Base-by-base conservation (phyloP, 1,140 invertebrate species). In the Polypedilum vanderplanki region DNA sequence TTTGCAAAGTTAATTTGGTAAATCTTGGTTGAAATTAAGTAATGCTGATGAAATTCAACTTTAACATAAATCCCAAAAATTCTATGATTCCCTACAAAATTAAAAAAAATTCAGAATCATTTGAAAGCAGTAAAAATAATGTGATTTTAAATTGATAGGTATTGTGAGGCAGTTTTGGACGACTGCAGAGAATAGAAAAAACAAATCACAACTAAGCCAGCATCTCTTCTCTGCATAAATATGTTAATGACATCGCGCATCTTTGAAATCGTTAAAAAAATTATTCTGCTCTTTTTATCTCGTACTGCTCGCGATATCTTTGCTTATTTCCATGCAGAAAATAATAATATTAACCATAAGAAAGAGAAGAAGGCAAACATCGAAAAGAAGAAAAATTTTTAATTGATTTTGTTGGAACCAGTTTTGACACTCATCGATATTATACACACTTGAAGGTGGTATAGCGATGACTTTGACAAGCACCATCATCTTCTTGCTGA, bases 381-480 rank as follows among this genome's bases (percentile, higher is more conserved):
- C 41, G 41, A 9, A 9, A 46, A 46, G n/a, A n/a, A n/a, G n/a
- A 57, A 57, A 57, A 12, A 57, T 12, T 12, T 57, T 57, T 57
- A 57, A 57, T 57, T 57, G 46, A 57, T 57, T 57, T n/a, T 57
- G 46, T 57, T 57, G 46, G 46, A 57, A 57, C 46, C 46, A 57
- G 46, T 57, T 57, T 15, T 15, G 10, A 57, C 7, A 57, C n/a
- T n/a, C 3, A 57, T 57, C 5, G 24, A 33, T 33, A 33, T 33
- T 33, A 33, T 33, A 33, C 24, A 33, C 24, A 33, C 24, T 33
- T 57, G 1, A 4, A 15, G 46, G 46, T n/a, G 46, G 46, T 57
- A 15, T n/a, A 3, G 46, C 12, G 12, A 15, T 57, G 46, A n/a
- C 46, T 57, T n/a, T 57, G 46, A 57, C 46, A 57, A n/a, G 12